phyloP scores from a whole-genome alignment of 2,888 invertebrate species.

The Drosophila melanocephala region DNA sequence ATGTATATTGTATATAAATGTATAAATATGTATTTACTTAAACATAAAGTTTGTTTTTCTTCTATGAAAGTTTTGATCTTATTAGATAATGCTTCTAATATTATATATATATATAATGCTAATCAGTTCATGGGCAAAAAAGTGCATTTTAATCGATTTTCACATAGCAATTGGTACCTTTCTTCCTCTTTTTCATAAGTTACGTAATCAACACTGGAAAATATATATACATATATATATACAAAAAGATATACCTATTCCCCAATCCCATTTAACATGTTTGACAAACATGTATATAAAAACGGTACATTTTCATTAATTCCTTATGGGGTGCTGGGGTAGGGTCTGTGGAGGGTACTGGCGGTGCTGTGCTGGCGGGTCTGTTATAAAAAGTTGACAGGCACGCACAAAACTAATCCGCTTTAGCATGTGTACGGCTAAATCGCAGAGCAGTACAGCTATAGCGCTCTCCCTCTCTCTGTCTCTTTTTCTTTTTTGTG shows the following conservation, averaged over 20 bases:
- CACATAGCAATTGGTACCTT: not conserved
- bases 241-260: not conserved
- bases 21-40: too few relatives aligned
- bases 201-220: too few relatives aligned
- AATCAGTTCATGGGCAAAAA: not conserved
- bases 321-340: not conserved
- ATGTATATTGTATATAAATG: too few relatives aligned
- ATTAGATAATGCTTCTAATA: too few relatives aligned
- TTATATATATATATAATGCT: not conserved
- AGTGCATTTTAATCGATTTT: not conserved
- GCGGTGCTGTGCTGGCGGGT: not conserved
- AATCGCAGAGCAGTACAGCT: slow-evolving; percentile 59
- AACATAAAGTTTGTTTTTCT: too few relatives aligned
- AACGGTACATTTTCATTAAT: not conserved
- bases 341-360: not conserved
- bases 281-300: not conserved
- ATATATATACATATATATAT: not conserved
- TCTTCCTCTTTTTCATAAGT: too few relatives aligned
- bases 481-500: not conserved
- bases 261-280: not conserved
- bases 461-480: not conserved
- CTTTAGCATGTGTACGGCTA: slow-evolving; percentile 67
- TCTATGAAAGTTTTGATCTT: too few relatives aligned
- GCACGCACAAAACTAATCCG: slow-evolving; percentile 78
- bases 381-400: slow-evolving; percentile 67